Percentiles rank a stretch among this genome's conserved stretches.
Conservation (phyloP, 2,113 vertebrate species). For the Elephantulus edwardii region DNA sequence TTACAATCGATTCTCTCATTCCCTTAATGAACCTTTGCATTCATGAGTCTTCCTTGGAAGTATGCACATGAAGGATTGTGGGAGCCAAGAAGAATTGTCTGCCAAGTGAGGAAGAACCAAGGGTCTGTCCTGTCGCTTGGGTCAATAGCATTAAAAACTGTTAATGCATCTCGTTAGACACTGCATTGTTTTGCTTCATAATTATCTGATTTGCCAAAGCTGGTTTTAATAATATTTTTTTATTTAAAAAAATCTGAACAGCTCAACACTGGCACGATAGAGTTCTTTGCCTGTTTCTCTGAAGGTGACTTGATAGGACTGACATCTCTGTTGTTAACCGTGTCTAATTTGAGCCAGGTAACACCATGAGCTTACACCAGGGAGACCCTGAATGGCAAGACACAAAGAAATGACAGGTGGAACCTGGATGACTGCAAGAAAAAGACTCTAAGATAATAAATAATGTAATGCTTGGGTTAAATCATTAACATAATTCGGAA, state of each 20-base stretch:
- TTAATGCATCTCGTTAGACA: conserved; percentile 84
- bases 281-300: conserved; percentile 53
- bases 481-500: not conserved
- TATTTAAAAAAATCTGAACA: no score
- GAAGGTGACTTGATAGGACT: not conserved
- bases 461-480: not conserved
- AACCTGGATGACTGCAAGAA: not conserved
- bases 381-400: not conserved
- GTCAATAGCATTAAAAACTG: conserved; percentile 87
- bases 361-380: not conserved
- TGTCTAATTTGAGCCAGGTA: conserved; percentile 7
- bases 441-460: not conserved
- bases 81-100: conserved; percentile 88
- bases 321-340: not conserved
- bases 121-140: conserved; percentile 85
- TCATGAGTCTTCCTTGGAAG: conserved; percentile 86
- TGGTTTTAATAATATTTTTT: conserved; percentile 66
- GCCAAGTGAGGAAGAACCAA: conserved; percentile 87
- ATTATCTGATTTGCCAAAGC: conserved; percentile 75
- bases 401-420: not conserved
- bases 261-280: conserved; percentile 40
- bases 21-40: conserved; percentile 88
- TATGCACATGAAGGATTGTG: conserved; percentile 87
- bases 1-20: conserved; percentile 90
- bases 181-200: conserved; percentile 82